Evolutionary conservation across 2,113 vertebrate genomes (phyloP).

Genomic region (Porphyrio hochstetteri): DNA sequence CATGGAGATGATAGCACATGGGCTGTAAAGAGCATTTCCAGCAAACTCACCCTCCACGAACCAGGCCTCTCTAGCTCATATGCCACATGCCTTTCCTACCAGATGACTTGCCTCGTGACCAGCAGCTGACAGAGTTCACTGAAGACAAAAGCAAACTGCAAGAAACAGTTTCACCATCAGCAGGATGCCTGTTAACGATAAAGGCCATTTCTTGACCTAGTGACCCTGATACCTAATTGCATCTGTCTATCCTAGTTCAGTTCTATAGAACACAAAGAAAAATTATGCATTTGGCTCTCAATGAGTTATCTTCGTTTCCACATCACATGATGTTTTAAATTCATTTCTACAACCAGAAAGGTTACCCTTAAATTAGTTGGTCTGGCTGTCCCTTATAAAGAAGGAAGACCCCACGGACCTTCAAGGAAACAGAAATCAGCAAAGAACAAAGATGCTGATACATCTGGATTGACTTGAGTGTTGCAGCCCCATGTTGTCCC

Average conservation of each 20-base stretch:
- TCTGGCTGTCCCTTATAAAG: not conserved
- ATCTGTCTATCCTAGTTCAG: not conserved
- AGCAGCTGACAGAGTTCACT: slow-evolving; percentile 5
- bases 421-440: not conserved
- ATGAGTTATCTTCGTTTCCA: not conserved
- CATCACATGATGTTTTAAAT: not conserved
- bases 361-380: not conserved
- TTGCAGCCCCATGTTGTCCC: not conserved
- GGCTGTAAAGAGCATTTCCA: not conserved
- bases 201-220: not conserved
- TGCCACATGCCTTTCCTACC: not conserved
- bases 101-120: not conserved
- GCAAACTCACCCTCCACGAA: not conserved
- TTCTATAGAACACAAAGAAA: not conserved
- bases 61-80: not conserved
- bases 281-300: not conserved
- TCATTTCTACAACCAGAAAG: not conserved
- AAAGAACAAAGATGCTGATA: not conserved
- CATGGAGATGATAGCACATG: not conserved
- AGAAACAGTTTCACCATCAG: not conserved
- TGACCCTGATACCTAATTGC: not conserved
- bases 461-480: not conserved
- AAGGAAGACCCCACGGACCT: not conserved
- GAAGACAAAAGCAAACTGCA: not conserved
- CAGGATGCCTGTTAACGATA: not conserved